Evolutionary conservation across 2,888 invertebrate genomes (phyloP).

Genomic region (Trichacis sp.): DNA sequence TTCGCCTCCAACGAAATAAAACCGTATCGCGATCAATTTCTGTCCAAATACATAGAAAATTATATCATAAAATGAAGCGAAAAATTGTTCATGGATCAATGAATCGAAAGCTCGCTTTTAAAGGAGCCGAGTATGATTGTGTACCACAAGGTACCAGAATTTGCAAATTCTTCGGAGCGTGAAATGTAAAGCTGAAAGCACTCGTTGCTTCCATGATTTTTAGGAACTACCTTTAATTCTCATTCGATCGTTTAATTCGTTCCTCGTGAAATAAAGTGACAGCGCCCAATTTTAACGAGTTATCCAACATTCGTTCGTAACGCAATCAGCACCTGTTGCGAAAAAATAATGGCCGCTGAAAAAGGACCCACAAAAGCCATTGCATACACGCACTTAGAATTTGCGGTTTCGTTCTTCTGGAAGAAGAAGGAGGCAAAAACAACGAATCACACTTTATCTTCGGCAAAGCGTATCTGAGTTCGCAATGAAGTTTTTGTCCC

Average conservation of each 20-base stretch:
- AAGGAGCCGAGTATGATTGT: too few relatives aligned
- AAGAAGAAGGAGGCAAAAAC: constrained; percentile 3
- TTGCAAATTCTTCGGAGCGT: too few relatives aligned
- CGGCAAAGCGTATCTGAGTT: constrained; percentile 20
- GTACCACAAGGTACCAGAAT: too few relatives aligned
- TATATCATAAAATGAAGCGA: too few relatives aligned
- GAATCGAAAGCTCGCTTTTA: too few relatives aligned
- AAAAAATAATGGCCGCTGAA: constrained; percentile 8
- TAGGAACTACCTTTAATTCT: too few relatives aligned
- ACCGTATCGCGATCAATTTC: too few relatives aligned
- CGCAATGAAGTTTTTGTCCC: constrained; percentile 30
- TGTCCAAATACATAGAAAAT: too few relatives aligned
- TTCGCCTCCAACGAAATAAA: too few relatives aligned
- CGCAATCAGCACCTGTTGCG: constrained; percentile 17
- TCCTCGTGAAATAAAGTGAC: constrained; percentile 9
- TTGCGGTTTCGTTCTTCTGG: neutral
- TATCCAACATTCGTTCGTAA: constrained; percentile 11
- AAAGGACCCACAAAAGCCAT: constrained; percentile 15
- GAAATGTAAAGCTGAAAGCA: too few relatives aligned
- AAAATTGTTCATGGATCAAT: too few relatives aligned
- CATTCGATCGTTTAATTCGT: constrained; percentile 1
- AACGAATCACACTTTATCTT: constrained; percentile 28
- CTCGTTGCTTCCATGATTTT: too few relatives aligned
- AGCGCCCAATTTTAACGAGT: constrained; percentile 8
- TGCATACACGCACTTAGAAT: constrained; percentile 4